A percentile compares a stretch with the other conserved stretches of the same genome.
phyloP scores from a whole-genome alignment of 2,113 vertebrate species.

The Crotalus viridis region DNA sequence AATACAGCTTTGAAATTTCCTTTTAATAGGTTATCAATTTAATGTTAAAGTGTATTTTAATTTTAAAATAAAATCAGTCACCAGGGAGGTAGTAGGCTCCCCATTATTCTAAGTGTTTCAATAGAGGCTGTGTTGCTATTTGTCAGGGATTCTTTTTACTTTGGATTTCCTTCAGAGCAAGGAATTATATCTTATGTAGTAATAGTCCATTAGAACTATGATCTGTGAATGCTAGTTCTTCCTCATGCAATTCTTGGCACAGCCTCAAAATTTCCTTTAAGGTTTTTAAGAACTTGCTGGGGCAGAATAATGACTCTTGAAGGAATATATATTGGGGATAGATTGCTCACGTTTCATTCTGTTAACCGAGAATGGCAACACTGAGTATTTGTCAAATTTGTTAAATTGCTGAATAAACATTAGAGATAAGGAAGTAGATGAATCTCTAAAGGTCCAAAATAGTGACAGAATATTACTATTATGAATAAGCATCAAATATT shows the following conservation, averaged over 20 bases:
- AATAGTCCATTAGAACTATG: neutral
- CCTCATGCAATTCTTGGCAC: neutral
- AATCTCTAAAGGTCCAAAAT: neutral
- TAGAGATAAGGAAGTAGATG: neutral
- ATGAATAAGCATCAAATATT: neutral
- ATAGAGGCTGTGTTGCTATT: neutral
- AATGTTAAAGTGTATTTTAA: neutral
- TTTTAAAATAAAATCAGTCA: neutral
- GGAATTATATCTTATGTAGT: neutral
- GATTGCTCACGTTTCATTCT: neutral
- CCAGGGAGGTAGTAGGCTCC: neutral
- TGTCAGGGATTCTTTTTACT: neutral
- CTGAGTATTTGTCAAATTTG: neutral
- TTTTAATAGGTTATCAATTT: neutral
- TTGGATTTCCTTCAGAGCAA: neutral
- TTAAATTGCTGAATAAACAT: neutral
- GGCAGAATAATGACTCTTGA: neutral
- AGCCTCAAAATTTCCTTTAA: neutral
- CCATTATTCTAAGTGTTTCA: neutral
- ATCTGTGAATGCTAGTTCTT: neutral
- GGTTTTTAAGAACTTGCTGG: neutral
- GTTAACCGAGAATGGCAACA: neutral
- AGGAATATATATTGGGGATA: neutral
- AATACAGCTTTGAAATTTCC: neutral
- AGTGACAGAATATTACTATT: neutral